These are phyloP conservation scores for Lepeophtheirus salmonis DNA, from an alignment of 1,140 invertebrate genomes.

Conservation along the genomic window DNA sequence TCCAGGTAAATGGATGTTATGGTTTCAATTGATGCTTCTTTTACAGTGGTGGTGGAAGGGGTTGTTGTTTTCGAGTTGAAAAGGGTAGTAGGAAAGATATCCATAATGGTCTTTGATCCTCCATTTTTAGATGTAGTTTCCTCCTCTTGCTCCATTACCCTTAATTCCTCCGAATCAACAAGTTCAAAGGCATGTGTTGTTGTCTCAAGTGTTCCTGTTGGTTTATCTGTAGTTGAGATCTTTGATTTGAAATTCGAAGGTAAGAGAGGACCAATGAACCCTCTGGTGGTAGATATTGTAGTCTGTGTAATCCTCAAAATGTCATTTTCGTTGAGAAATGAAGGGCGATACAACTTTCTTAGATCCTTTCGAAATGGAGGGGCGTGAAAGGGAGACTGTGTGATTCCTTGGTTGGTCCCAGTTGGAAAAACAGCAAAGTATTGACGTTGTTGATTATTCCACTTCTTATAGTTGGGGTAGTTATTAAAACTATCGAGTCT, in stretches of 20 bases:
- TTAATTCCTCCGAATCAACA: too few species aligned
- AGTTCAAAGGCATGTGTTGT: too few species aligned
- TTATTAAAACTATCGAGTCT: background rate
- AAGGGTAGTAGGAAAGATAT: too few species aligned
- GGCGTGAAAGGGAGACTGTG: background rate
- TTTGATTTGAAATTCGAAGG: background rate
- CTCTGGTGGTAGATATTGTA: background rate
- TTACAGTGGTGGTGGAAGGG: too few species aligned
- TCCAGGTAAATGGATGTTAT: too few species aligned
- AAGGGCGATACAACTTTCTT: too few species aligned
- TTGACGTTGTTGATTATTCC: background rate
- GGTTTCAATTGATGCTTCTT: too few species aligned
- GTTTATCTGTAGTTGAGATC: background rate
- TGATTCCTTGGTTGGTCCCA: background rate
- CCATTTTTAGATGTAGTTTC: too few species aligned
- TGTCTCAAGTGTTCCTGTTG: background rate
- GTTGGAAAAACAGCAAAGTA: background rate
- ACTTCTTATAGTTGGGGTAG: background rate
- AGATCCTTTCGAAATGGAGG: background rate
- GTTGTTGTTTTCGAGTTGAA: too few species aligned
- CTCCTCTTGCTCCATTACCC: too few species aligned
- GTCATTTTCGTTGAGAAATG: background rate
- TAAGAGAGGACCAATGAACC: background rate
- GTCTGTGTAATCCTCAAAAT: background rate
- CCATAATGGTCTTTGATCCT: too few species aligned